Evolutionary conservation across 1,140 invertebrate species (phyloP).

Genomic region (Drosophila teissieri): DNA sequence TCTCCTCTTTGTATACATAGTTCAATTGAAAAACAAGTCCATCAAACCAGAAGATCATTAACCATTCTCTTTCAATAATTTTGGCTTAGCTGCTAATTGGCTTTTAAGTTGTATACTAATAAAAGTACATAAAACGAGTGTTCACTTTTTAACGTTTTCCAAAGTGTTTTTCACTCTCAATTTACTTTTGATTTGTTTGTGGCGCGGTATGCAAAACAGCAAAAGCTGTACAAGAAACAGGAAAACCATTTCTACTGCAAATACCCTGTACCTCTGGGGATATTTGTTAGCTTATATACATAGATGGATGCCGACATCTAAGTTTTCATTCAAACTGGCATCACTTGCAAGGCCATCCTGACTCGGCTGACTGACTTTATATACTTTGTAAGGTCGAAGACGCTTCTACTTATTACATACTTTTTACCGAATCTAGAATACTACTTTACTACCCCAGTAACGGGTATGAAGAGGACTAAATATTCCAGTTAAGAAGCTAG

Average conservation of each 20-base stretch:
- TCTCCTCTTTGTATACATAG: slow-evolving; percentile 11
- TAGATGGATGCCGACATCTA: no score
- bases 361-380: no score
- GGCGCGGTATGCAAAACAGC: slow-evolving; percentile 38
- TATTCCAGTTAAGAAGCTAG: no score
- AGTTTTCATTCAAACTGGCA: no score
- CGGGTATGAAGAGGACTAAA: no score
- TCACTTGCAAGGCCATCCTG: no score
- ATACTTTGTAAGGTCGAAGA: no score
- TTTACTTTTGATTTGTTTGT: slow-evolving; percentile 50
- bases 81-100: no score
- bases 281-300: neutral
- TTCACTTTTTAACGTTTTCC: slow-evolving; percentile 2
- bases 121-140: slow-evolving; percentile 2
- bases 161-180: slow-evolving; percentile 42
- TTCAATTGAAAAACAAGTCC: neutral
- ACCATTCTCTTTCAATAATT: slow-evolving; percentile 1
- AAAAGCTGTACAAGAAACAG: slow-evolving; percentile 24
- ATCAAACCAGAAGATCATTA: neutral
- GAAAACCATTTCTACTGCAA: slow-evolving; percentile 6
- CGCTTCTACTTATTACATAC: no score
- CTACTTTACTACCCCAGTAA: no score
- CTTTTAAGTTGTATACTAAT: neutral
- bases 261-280: neutral
- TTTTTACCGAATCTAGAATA: no score